Evolutionary conservation across 2,888 invertebrate species (phyloP), one percentile per base, ranked within the genome.

Genomic region (Apamea monoglypha): DNA sequence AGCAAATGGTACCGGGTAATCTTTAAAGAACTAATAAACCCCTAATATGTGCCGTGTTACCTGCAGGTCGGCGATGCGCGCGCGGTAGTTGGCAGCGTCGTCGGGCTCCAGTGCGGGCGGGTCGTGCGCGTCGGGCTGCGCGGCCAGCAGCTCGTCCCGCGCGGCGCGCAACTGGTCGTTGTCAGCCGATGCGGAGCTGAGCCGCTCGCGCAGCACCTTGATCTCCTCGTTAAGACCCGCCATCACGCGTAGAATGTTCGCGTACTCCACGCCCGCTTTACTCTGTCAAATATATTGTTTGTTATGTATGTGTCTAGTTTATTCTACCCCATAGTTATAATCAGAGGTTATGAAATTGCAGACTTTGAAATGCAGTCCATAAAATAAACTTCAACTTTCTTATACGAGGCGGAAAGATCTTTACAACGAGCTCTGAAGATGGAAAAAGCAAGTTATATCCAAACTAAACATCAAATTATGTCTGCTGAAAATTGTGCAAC

Each of bases 161-260:
- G 95, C 94, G 76, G 88, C 88, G 7, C 95, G 91, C 89, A 96
- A 93, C 91, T 94, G 94, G 74, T 95, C 95, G 91, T 92, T 94
- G 92, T 96, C 96, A 1, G 89, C 89, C 36, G 85, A 53, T 40
- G 93, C 91, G 47, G 92, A 89, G 32, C 86, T 72, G 8, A 96
- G 91, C 0, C 96, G 94, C 90, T 94, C 95, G 81, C 96, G 94
- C 72, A 96, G 86, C 76, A 93, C 95, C 73, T 94, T 94, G 88
- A 97, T 96, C 94, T 97, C 96, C 72, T 96, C 96, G 92, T 97
- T 97, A 36, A 97, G 93, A 0, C 96, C 96, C 63, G 93, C 94
- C 96, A 97, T 96, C 88, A 96, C 96, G 87, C 96, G 96, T 25
- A 97, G 91, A 12, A 96, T 91, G 92, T 96, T 96, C 88, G 96